Evolutionary conservation across 2,113 vertebrate species (phyloP), one percentile per base, ranked within the genome.

Genomic region (Melanerpes formicivorus): DNA sequence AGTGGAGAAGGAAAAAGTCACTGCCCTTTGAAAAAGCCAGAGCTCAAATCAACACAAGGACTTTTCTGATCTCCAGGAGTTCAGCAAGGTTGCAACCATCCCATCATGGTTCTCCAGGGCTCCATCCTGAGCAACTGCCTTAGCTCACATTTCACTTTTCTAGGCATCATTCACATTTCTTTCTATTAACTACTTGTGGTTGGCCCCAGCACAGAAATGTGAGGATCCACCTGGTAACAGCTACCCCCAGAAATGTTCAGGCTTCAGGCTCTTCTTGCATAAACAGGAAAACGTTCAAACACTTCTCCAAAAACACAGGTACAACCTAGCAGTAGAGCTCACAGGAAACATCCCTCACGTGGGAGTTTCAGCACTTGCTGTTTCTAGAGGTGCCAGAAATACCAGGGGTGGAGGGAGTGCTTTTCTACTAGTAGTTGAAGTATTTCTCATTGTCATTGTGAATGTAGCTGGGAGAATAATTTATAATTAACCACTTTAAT

Each of bases 311-410:
- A 93, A 93, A 73, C 50, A 88, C 76, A 93, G 96, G 95, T 91
- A 92, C 82, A 72, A 86, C 94, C 90, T 93, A 90, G 87, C 89
- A 85, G 76, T 16, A 14, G 79, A 76, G 89, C 93, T 95, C 76
- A 93, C 91, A 96, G 88, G 93, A 95, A 96, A 91, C 85, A 96
- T 73, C 85, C 77, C 73, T 95, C 93, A 93, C 1, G 10, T 70
- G 84, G 85, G 91, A 93, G 80, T 96, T 95, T 80, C 95, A 95
- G 93, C 93, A 90, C 91, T 95, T 86, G 90, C 93, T 56, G 76
- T 90, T 94, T 95, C 95, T 84, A 80, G 94, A 96, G 93, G 93
- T 94, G 94, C 93, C 90, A 96, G 82, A 96, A 93, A 86, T 90
- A 94, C 70, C 79, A 80, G 62, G 90, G 92, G 90, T 0, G 40